A percentile compares a stretch with the other conserved stretches of the same genome.
These are phyloP conservation scores for Dioctria rufipes DNA, from an alignment of 2,888 invertebrate species.

Conservation along the genomic window DNA sequence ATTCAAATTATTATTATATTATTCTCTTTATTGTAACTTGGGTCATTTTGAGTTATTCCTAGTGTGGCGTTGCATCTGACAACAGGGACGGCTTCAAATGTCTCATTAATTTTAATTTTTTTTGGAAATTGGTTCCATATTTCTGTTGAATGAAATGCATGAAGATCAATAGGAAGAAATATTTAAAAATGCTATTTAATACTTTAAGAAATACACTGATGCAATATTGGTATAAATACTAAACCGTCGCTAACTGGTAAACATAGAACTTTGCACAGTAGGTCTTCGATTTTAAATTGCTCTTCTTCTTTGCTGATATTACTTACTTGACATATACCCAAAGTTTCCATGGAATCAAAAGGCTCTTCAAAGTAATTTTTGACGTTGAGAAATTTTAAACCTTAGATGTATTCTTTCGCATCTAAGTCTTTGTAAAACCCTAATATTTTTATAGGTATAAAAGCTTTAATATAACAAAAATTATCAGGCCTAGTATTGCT, in stretches of 20 bases:
- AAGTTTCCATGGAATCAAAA: slow-evolving; percentile 10
- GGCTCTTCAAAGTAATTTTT: slow-evolving; percentile 14
- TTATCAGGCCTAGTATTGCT: too few species aligned
- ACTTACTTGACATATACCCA: slow-evolving; percentile 23
- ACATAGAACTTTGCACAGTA: slow-evolving; percentile 8
- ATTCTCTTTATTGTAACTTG: not conserved
- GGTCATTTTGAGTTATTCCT: not conserved
- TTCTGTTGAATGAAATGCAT: not conserved
- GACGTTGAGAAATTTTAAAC: slow-evolving; percentile 2
- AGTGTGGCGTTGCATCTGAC: not conserved
- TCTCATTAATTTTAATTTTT: not conserved
- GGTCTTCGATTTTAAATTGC: slow-evolving; percentile 3
- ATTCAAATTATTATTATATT: too few species aligned
- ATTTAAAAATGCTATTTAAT: too few species aligned
- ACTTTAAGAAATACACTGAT: slow-evolving; percentile 16
- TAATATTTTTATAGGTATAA: too few species aligned
- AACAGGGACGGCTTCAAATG: not conserved
- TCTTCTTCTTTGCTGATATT: slow-evolving; percentile 7
- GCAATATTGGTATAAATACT: slow-evolving; percentile 22
- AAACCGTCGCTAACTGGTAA: not conserved
- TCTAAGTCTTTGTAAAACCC: slow-evolving; percentile 23
- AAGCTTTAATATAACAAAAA: too few species aligned
- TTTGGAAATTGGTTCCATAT: not conserved
- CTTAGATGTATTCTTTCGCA: slow-evolving; percentile 18
- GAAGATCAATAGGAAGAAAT: not conserved